A percentile compares a stretch with the other conserved stretches of the same genome.
Conservation (phyloP, 2,888 invertebrate species). For the Cyaniris semiargus region DNA sequence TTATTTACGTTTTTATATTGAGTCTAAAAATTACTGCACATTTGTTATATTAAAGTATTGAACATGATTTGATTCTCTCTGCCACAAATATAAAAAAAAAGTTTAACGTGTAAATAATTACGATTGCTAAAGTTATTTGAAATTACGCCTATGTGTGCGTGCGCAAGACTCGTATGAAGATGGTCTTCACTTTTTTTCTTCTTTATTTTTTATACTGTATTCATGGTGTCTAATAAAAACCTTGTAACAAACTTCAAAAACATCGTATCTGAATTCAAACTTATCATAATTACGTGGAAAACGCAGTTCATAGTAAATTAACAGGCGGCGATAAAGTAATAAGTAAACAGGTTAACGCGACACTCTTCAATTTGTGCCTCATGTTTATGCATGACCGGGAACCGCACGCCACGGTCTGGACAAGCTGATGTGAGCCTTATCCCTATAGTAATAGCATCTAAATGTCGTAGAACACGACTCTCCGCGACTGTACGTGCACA, state of each 20-base stretch:
- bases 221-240: no score
- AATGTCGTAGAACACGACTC: background rate
- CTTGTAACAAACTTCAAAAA: background rate
- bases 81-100: no score
- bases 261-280: background rate
- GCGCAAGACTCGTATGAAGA: no score
- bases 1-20: background rate
- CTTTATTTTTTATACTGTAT: no score
- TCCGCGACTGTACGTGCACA: background rate
- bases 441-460: background rate
- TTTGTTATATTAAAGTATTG: background rate
- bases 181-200: no score
- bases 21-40: background rate
- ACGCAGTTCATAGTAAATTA: background rate
- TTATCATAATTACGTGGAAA: background rate
- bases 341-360: slow-evolving; percentile 22
- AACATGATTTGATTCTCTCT: no score
- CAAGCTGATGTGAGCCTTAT: background rate
- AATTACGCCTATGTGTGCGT: no score
- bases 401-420: background rate
- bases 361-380: slow-evolving; percentile 19
- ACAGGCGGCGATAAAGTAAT: slow-evolving; percentile 19
- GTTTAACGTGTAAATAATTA: no score
- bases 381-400: slow-evolving; percentile 11
- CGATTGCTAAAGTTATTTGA: no score